phyloP scores from a whole-genome alignment of 1,140 invertebrate genomes.

The Bombus affinis region DNA sequence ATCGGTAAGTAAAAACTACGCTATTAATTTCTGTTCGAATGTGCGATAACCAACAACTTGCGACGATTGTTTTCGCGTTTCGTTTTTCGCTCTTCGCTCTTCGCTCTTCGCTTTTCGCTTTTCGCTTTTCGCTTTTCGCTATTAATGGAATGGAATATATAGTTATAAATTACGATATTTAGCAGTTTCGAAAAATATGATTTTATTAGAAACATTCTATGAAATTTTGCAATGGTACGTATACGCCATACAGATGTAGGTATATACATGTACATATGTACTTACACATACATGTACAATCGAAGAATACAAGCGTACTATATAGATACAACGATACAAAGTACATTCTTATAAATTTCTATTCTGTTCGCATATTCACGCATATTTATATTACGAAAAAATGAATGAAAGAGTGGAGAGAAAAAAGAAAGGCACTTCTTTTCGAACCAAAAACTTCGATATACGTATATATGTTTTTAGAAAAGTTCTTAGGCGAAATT shows the following conservation, averaged over 20 bases:
- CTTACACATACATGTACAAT: conserved; percentile 16
- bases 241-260: conserved; percentile 27
- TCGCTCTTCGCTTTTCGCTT: too few species aligned
- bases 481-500: not conserved
- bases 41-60: not conserved
- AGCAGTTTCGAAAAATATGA: conserved; percentile 20
- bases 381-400: conserved; percentile 17
- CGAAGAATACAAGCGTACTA: conserved; percentile 27
- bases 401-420: not conserved
- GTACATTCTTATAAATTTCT: conserved; percentile 38
- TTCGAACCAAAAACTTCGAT: conserved; percentile 22
- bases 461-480: not conserved
- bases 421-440: conserved; percentile 14
- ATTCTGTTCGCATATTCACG: conserved; percentile 12
- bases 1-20: not conserved
- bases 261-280: conserved; percentile 14
- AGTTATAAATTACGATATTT: not conserved
- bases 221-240: conserved; percentile 55
- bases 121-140: too few species aligned
- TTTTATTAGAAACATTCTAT: conserved; percentile 64
- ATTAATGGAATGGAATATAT: not conserved
- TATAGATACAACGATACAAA: conserved; percentile 40
- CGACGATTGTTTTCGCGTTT: not conserved
- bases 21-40: not conserved
- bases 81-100: too few species aligned